phyloP scores from a whole-genome alignment of 2,113 vertebrate genomes.

The Tapirus terrestris region DNA sequence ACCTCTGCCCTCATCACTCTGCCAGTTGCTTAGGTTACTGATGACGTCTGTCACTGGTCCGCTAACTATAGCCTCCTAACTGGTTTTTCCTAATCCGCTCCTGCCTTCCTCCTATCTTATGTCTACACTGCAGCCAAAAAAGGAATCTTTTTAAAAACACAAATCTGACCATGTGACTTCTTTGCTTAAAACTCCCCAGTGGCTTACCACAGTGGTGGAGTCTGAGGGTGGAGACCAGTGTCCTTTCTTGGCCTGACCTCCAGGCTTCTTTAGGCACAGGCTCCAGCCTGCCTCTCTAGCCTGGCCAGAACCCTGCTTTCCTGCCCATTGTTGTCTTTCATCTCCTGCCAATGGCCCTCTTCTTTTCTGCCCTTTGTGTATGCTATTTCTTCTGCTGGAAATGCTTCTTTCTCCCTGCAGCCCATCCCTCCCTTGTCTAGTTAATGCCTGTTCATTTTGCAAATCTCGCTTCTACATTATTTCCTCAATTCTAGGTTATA shows the following conservation, averaged over 20 bases:
- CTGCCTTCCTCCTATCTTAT: not conserved
- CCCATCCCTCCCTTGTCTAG: not conserved
- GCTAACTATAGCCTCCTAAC: not conserved
- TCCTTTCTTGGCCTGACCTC: not conserved
- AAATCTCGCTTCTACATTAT: fast-evolving
- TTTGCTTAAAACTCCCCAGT: not conserved
- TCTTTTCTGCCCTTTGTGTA: not conserved
- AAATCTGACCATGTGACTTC: not conserved
- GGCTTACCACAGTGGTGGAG: too few relatives aligned
- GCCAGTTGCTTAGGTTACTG: not conserved
- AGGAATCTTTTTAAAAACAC: not conserved
- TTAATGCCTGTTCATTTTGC: not conserved
- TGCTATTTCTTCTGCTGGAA: not conserved
- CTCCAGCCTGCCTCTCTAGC: not conserved
- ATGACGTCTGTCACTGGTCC: not conserved
- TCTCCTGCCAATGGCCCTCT: not conserved
- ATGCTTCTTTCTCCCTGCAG: too few relatives aligned
- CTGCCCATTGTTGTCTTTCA: too few relatives aligned
- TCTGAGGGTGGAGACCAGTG: not conserved
- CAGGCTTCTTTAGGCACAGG: not conserved
- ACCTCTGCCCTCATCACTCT: too few relatives aligned
- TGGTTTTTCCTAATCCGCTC: not conserved
- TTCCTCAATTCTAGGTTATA: not conserved
- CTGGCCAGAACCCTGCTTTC: not conserved
- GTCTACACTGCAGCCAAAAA: not conserved